A percentile compares a stretch with the other conserved stretches of the same genome.
phyloP scores from a whole-genome alignment of 2,888 invertebrate species.

The Lycophotia porphyrea region DNA sequence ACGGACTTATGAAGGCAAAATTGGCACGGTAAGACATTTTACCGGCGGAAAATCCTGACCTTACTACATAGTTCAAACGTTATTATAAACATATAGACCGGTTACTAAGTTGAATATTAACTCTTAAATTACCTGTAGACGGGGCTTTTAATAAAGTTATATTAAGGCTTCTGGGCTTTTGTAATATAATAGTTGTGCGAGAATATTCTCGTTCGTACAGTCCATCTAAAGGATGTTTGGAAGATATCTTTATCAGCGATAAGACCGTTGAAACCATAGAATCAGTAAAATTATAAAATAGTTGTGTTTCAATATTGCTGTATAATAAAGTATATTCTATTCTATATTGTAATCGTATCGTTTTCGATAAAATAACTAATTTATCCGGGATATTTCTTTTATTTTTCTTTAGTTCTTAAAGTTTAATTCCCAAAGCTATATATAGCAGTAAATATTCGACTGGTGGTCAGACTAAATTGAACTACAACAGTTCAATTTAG shows the following conservation, averaged over 20 bases:
- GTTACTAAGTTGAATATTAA: constrained; percentile 50
- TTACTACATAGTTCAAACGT: constrained; percentile 45
- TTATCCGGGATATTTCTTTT: background rate
- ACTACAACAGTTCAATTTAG: constrained; percentile 1
- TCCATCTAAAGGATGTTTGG: background rate
- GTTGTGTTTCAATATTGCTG: background rate
- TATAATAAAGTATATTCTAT: background rate
- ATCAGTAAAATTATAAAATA: background rate
- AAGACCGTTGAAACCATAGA: background rate
- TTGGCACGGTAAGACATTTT: too few relatives aligned
- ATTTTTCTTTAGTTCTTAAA: background rate
- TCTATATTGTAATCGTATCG: background rate
- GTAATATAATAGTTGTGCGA: background rate
- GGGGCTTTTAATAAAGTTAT: constrained; percentile 39
- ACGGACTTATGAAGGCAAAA: too few relatives aligned
- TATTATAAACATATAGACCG: constrained; percentile 38
- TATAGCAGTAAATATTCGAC: too few relatives aligned
- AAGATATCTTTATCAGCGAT: background rate
- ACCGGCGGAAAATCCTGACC: constrained; percentile 45
- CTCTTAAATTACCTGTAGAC: constrained; percentile 37
- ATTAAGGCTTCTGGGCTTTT: constrained; percentile 4
- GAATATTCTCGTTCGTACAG: background rate
- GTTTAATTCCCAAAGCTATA: background rate
- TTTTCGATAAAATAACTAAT: background rate
- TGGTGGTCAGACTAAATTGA: too few relatives aligned